Percentiles rank a stretch among this genome's conserved stretches.
These are phyloP conservation scores for Anticlea derivata DNA, from an alignment of 2,888 invertebrate species.

Conservation along the genomic window DNA sequence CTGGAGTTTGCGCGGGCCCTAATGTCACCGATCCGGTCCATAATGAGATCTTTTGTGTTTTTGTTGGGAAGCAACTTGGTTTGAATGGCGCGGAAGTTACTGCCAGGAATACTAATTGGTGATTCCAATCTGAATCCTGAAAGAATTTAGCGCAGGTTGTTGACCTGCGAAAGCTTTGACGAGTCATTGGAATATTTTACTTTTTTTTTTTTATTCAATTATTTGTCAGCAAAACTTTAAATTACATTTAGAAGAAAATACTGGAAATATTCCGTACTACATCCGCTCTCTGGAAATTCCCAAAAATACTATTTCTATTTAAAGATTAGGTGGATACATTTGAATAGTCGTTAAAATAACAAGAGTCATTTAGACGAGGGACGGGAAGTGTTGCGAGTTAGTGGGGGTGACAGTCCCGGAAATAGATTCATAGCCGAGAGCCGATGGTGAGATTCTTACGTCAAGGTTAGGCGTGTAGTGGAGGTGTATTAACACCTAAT, in stretches of 20 bases:
- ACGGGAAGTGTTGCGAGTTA: slow-evolving; percentile 8
- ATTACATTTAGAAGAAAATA: no score
- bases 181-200: no score
- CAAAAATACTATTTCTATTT: neutral
- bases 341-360: slow-evolving; percentile 21
- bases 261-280: no score
- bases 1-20: slow-evolving; percentile 28
- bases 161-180: neutral
- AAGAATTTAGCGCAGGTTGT: neutral
- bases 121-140: slow-evolving; percentile 10
- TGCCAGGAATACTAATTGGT: slow-evolving; percentile 1
- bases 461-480: no score
- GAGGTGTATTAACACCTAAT: no score
- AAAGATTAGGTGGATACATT: slow-evolving; percentile 20
- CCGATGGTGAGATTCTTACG: neutral
- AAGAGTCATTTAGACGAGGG: slow-evolving; percentile 5
- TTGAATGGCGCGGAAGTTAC: slow-evolving; percentile 10
- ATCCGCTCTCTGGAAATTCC: no score
- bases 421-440: slow-evolving; percentile 15
- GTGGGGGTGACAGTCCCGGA: neutral
- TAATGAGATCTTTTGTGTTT: slow-evolving; percentile 26
- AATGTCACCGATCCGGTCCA: slow-evolving; percentile 32
- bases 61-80: slow-evolving; percentile 10
- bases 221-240: no score
- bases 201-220: no score